Percentiles rank a stretch among this genome's conserved stretches.
Evolutionary conservation across 2,797 vertebrate species (phyloP).

Genomic region (Podarcis lilfordi): DNA sequence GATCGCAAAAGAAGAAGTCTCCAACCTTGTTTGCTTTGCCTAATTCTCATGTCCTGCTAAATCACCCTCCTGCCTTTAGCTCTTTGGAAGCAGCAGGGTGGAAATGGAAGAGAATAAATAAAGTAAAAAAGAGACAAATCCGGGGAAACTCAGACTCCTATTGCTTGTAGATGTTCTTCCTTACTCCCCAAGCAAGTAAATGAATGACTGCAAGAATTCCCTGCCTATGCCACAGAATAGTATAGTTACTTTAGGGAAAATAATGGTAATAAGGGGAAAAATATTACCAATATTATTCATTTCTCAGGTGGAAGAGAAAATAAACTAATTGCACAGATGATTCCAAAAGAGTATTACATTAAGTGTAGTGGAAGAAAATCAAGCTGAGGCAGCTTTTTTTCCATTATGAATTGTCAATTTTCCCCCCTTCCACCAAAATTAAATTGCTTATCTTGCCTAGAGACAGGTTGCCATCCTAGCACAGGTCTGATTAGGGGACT

Average conservation of each 20-base stretch:
- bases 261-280: constrained; percentile 52
- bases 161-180: background rate
- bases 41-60: background rate
- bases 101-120: background rate
- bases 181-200: background rate
- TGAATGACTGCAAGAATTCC: background rate
- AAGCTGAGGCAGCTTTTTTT: constrained; percentile 33
- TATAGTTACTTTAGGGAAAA: constrained; percentile 46
- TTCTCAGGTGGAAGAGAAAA: background rate
- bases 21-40: background rate
- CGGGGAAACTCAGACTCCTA: background rate
- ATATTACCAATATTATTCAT: constrained; percentile 51
- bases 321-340: constrained; percentile 20
- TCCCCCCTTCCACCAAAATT: background rate
- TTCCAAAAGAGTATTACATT: constrained; percentile 35
- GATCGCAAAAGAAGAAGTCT: too few species aligned
- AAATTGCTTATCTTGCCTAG: constrained; percentile 50
- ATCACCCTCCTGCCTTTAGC: background rate
- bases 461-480: constrained; percentile 18
- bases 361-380: constrained; percentile 28
- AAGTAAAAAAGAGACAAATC: background rate
- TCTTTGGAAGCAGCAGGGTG: background rate
- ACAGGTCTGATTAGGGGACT: background rate
- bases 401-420: constrained; percentile 40
- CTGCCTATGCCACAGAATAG: constrained; percentile 26